Base-by-base conservation (phyloP, 2,797 vertebrate species). In the Ficedula albicollis region DNA sequence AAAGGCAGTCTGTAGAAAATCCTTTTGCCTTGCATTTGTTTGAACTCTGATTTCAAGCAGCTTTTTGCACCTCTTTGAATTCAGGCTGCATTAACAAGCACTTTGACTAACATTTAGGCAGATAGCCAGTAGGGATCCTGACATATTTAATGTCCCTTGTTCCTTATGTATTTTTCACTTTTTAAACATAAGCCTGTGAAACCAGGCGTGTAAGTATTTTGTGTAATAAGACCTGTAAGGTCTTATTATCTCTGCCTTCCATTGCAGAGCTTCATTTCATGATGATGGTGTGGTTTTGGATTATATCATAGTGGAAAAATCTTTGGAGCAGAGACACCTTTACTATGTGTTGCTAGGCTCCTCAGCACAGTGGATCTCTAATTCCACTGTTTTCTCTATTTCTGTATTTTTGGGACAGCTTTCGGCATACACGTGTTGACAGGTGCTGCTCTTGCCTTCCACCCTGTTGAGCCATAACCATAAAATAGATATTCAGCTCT, bases 41-140 rank as follows among this genome's bases (percentile, higher is more conserved):
- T 94, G 89, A 96, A 92, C 62, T 89, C 56, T 5, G 54, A 69
- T 92, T 94, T 83, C 75, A 92, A 83, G 84, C 69, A 77, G 46
- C 29, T 89, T 94, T 93, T 94, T 89, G 34, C 23, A 2, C 91
- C 25, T 44, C 56, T 93, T 95, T 96, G 62, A 91, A 84, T 91
- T 75, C 69, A 68, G 44, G 29, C 58, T 95, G 51, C 32, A 48
- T 92, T 95, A 89, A 86, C 75, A 81, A 89, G 76, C 29, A 41
- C 59, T 86, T 82, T 48, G 69, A 69, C 76, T 90, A 87, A 66
- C 36, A 66, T 80, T 87, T 85, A 92, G 68, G 58, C 79, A 95
- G 51, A 69, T 82, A 91, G 83, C 69, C 66, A 69, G 69, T 30
- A 88, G 63, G 36, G 17, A 84, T 88, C 36, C 70, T 69, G 70